Percentiles rank a stretch among this genome's conserved stretches.
These are phyloP conservation scores for Pocillopora grandis DNA, from an alignment of 92 coral and sea anemone species.

Conservation along the genomic window DNA sequence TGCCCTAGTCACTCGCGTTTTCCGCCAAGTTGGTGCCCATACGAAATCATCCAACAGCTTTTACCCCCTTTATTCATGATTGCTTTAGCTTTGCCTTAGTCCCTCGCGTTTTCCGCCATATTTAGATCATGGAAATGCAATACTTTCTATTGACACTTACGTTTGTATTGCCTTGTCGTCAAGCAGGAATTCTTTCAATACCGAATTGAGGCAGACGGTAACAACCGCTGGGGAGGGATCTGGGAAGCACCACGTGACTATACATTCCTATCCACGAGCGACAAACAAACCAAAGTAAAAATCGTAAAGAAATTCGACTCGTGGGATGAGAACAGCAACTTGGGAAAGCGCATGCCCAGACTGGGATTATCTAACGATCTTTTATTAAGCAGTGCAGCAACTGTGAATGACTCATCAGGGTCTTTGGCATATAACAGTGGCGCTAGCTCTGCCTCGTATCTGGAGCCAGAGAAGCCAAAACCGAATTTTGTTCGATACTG, in stretches of 20 bases:
- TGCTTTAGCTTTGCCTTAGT: constrained; percentile 29
- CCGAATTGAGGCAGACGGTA: constrained; percentile 66
- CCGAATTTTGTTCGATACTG: constrained; percentile 65
- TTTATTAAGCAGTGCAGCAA: constrained; percentile 40
- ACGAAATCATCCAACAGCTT: constrained; percentile 16
- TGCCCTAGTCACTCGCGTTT: constrained; percentile 44
- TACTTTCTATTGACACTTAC: background rate
- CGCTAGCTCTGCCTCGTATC: constrained; percentile 29
- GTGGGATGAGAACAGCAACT: constrained; percentile 43
- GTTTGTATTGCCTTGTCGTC: background rate
- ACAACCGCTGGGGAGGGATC: constrained; percentile 61
- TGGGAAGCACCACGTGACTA: constrained; percentile 62
- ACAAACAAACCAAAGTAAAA: constrained; percentile 50
- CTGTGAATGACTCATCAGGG: constrained; percentile 44
- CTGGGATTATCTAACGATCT: constrained; percentile 37
- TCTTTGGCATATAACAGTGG: constrained; percentile 50
- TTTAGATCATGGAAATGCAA: too few relatives aligned
- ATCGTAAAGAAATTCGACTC: constrained; percentile 46
- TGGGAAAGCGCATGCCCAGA: constrained; percentile 68
- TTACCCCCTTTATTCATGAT: constrained; percentile 28
- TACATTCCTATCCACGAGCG: constrained; percentile 51
- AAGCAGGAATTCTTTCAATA: constrained; percentile 62
- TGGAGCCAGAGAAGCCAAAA: constrained; percentile 36
- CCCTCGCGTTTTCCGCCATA: constrained; percentile 26
- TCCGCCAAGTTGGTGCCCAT: constrained; percentile 39